Evolutionary conservation across 2,888 invertebrate genomes (phyloP), one percentile per base, ranked within the genome.

Genomic region (Ethmia dodecea): DNA sequence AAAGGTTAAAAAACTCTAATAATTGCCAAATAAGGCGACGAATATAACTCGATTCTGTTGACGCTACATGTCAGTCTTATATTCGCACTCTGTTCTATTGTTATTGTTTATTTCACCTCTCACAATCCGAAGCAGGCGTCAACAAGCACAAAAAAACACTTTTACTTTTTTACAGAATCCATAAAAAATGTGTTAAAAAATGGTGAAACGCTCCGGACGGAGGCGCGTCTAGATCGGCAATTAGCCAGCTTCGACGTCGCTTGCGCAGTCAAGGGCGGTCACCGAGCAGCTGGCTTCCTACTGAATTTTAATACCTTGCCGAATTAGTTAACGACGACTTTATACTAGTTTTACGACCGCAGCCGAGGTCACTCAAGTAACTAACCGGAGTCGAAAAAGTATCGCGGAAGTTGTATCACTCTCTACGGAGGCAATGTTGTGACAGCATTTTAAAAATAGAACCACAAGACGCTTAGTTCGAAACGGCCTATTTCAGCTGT

Each of bases 181-280:
- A 38, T 47, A 55, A 53, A 44, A 45, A 38, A 47, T 47, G 44
- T 45, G 27, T 49, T 33, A 26, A 22, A 36, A 35, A 28, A 22
- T 35, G 25, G n/a, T 39, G 42, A 43, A 42, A 48, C 47, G 47
- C 52, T 47, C 45, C 49, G 43, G 32, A 36, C 38, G 40, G 46
- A 49, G 48, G 47, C 50, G 40, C 46, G 49, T 43, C 54, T 49
- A 40, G 42, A 42, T 36, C 40, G 43, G 18, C 40, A 35, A 26
- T 33, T 33, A 33, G 30, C 22, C 35, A 28, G 9, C 20, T 2
- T 13, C 27, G 11, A 11, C 2, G 25, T 25, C 5, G 9, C 8
- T 28, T 9, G 18, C 24, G 10, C 9, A 77, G 79, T 80, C 83
- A 81, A 79, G 83, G 81, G 72, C 81, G 79, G 78, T 70, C 77